Evolutionary conservation across 2,888 invertebrate species (phyloP).

Genomic region (Dryobota labecula): DNA sequence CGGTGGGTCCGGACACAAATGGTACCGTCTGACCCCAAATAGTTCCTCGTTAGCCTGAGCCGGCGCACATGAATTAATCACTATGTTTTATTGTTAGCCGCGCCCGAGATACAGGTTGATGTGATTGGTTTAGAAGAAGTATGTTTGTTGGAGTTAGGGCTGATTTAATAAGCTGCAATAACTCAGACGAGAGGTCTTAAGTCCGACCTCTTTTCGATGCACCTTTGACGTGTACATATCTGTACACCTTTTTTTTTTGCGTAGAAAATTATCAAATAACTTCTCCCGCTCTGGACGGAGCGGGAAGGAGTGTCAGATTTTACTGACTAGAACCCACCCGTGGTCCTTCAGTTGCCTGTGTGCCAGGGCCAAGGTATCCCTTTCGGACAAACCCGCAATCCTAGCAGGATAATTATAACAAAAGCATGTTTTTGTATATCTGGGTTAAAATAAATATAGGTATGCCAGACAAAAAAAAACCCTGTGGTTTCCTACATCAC

Average conservation of each 20-base stretch:
- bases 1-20: constrained; percentile 73
- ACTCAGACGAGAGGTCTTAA: neutral
- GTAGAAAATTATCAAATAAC: too few species aligned
- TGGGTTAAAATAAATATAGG: too few species aligned
- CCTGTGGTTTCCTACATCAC: too few species aligned
- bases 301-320: too few species aligned
- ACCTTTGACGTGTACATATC: neutral
- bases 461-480: too few species aligned
- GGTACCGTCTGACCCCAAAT: constrained; percentile 82
- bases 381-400: too few species aligned
- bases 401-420: neutral
- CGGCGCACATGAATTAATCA: constrained; percentile 86
- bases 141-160: neutral
- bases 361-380: too few species aligned
- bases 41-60: constrained; percentile 84
- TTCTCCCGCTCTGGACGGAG: too few species aligned
- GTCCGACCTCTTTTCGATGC: neutral
- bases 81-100: constrained; percentile 86
- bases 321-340: too few species aligned
- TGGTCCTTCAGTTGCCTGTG: too few species aligned
- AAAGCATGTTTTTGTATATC: too few species aligned
- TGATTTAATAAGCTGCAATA: neutral
- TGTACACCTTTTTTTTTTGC: too few species aligned
- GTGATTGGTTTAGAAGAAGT: constrained; percentile 33
- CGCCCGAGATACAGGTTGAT: constrained; percentile 77